These are phyloP conservation scores for Astyanax mexicanus DNA, from an alignment of 2,797 vertebrate genomes.

Conservation along the genomic window DNA sequence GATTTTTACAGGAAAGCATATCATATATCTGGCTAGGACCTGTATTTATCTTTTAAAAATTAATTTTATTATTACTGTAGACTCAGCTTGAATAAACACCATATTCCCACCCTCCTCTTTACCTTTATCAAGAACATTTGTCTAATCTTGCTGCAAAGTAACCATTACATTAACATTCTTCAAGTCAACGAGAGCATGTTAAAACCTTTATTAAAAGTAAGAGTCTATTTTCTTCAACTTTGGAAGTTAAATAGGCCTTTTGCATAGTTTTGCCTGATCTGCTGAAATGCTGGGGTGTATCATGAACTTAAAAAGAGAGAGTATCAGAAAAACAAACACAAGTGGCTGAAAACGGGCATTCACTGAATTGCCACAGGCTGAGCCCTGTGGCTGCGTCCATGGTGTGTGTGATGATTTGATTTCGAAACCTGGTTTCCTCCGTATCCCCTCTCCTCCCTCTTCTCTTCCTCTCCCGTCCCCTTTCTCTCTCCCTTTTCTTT, in stretches of 20 bases:
- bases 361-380: slow-evolving; percentile 58
- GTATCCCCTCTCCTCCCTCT: slow-evolving; percentile 67
- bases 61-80: too few species aligned
- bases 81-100: too few species aligned
- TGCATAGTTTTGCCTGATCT: slow-evolving; percentile 55
- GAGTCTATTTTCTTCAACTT: neutral
- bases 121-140: too few species aligned
- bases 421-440: slow-evolving; percentile 78
- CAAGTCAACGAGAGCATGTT: neutral
- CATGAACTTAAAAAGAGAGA: slow-evolving; percentile 58
- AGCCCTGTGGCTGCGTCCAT: slow-evolving; percentile 63
- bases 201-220: neutral
- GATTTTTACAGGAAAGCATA: too few species aligned
- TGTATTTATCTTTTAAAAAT: too few species aligned
- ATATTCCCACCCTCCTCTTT: too few species aligned
- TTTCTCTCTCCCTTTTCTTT: slow-evolving; percentile 60
- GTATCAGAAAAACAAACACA: slow-evolving; percentile 61
- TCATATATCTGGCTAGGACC: too few species aligned
- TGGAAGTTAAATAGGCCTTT: slow-evolving; percentile 21
- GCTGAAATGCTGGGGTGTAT: slow-evolving; percentile 58
- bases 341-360: slow-evolving; percentile 58
- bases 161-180: too few species aligned
- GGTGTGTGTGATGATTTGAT: slow-evolving; percentile 76
- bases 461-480: slow-evolving; percentile 61
- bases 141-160: too few species aligned